These are phyloP conservation scores for Rosalia funebris DNA, from an alignment of 2,888 invertebrate genomes.

Conservation along the genomic window DNA sequence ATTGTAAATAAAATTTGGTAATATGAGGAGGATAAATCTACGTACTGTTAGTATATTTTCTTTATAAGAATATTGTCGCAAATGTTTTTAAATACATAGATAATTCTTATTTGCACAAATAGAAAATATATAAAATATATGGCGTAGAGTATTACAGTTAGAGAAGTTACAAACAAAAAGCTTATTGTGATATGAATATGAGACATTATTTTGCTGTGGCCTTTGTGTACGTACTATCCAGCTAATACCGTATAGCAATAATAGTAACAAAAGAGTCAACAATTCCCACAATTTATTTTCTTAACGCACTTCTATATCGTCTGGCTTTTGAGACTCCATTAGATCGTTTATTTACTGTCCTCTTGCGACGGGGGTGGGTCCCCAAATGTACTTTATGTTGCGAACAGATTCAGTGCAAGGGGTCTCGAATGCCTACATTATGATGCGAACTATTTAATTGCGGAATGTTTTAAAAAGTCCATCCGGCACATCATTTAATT, in stretches of 20 bases:
- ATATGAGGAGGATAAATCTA: no score
- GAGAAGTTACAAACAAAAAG: conserved; percentile 13
- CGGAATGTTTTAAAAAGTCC: conserved; percentile 56
- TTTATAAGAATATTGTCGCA: no score
- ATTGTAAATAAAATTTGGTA: no score
- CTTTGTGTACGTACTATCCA: conserved; percentile 25
- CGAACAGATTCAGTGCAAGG: conserved; percentile 39
- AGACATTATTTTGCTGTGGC: conserved; percentile 27
- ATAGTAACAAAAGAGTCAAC: conserved; percentile 31
- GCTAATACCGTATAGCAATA: conserved; percentile 17
- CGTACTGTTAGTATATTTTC: no score
- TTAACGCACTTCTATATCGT: conserved; percentile 40
- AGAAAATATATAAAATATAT: no score
- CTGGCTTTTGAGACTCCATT: conserved; percentile 54
- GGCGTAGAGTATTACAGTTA: no score
- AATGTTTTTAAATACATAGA: neutral
- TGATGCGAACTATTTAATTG: conserved; percentile 52
- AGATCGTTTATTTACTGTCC: conserved; percentile 53
- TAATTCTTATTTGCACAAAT: neutral
- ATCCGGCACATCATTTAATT: conserved; percentile 62
- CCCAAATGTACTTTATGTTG: conserved; percentile 51
- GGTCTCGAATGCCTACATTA: conserved; percentile 40
- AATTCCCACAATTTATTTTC: conserved; percentile 35
- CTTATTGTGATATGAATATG: conserved; percentile 26
- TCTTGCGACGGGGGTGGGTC: conserved; percentile 44